phyloP scores from a whole-genome alignment of 2,113 vertebrate species.

The Spheniscus mendiculus region DNA sequence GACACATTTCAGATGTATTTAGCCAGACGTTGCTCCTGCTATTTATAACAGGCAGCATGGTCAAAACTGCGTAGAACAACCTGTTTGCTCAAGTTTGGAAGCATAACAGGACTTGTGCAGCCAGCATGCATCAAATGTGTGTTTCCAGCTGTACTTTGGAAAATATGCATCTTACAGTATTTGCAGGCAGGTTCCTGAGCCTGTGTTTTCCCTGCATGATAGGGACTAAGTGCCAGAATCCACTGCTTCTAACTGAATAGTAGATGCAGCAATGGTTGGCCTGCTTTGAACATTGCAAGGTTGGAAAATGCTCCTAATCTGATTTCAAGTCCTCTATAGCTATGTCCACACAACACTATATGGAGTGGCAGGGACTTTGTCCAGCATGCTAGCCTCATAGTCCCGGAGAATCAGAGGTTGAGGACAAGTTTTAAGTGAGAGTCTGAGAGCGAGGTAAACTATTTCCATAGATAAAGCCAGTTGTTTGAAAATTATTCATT shows the following conservation, averaged over 20 bases:
- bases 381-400: not conserved
- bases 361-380: not conserved
- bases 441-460: not conserved
- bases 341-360: not conserved
- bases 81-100: not conserved
- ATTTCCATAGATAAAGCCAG: not conserved
- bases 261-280: rapidly evolving
- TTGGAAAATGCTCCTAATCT: not conserved
- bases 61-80: not conserved
- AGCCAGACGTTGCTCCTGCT: rapidly evolving
- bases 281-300: not conserved
- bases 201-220: not conserved
- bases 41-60: not conserved
- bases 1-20: not conserved
- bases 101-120: not conserved
- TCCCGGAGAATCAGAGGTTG: not conserved
- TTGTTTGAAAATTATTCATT: not conserved
- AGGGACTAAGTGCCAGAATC: not conserved
- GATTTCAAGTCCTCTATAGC: not conserved
- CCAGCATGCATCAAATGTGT: not conserved
- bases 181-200: not conserved
- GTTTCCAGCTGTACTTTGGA: not conserved
- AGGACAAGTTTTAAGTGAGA: not conserved
- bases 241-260: rapidly evolving
- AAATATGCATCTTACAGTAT: not conserved